Evolutionary conservation across 2,888 invertebrate genomes (phyloP).

Genomic region (Thera britannica): DNA sequence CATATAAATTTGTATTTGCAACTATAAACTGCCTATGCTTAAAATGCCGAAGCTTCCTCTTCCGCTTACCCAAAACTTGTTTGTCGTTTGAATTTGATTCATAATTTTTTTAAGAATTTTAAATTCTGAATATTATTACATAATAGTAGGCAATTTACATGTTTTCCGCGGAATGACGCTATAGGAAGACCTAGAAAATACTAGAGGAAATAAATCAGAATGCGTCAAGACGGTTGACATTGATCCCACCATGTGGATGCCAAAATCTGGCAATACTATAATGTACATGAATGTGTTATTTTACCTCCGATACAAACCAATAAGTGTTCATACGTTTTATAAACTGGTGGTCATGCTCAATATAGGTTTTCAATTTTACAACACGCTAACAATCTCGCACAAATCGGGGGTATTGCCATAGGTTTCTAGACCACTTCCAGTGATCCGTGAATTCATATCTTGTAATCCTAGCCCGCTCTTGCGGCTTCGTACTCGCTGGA

Average conservation of each 20-base stretch:
- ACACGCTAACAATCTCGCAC: not conserved
- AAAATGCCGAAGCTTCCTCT: not conserved
- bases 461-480: slow-evolving; percentile 37
- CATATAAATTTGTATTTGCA: not conserved
- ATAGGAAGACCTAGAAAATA: not conserved
- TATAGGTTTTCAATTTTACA: not conserved
- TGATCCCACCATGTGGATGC: not conserved
- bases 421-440: slow-evolving; percentile 29
- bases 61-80: not conserved
- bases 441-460: slow-evolving; percentile 38
- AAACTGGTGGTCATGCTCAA: not conserved
- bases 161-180: no score
- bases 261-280: not conserved
- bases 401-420: slow-evolving; percentile 13
- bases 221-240: not conserved
- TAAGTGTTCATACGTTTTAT: slow-evolving; percentile 2
- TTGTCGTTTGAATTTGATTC: not conserved
- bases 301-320: not conserved
- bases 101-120: no score
- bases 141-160: no score
- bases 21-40: not conserved
- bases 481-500: slow-evolving; percentile 42
- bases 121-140: no score
- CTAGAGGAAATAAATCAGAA: not conserved
- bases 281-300: not conserved